Conservation (phyloP, 2,888 invertebrate genomes). For the Drosophila acutilabella region DNA sequence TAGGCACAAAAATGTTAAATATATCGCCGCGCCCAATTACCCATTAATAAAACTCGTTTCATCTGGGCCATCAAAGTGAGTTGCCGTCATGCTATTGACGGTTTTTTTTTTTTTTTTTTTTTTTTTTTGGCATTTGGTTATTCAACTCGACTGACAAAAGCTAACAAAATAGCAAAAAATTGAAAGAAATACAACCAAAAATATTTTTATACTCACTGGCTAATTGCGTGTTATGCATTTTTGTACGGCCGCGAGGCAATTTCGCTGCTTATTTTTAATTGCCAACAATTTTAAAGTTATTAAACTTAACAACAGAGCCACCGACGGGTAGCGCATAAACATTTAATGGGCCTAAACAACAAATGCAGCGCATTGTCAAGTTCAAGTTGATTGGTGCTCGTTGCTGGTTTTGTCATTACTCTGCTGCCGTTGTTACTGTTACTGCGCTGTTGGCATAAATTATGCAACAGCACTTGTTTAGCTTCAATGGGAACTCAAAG, state of each 20-base stretch:
- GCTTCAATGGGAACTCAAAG: slow-evolving; percentile 23
- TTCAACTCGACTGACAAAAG: slow-evolving; percentile 56
- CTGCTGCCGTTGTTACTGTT: slow-evolving; percentile 1
- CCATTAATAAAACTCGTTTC: slow-evolving; percentile 57
- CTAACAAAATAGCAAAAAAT: slow-evolving; percentile 5
- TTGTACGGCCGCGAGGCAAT: slow-evolving; percentile 45
- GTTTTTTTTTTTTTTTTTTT: too few relatives aligned
- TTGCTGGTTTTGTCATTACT: slow-evolving; percentile 2
- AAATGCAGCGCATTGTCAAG: slow-evolving; percentile 66
- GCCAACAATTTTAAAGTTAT: slow-evolving; percentile 69
- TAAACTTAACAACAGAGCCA: slow-evolving; percentile 63
- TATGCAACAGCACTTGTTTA: slow-evolving; percentile 61
- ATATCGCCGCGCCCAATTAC: slow-evolving; percentile 54
- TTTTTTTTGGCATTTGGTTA: slow-evolving; percentile 54
- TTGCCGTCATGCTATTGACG: slow-evolving; percentile 42
- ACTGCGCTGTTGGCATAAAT: slow-evolving; percentile 40
- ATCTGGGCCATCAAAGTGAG: slow-evolving; percentile 51
- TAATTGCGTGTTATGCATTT: slow-evolving; percentile 73
- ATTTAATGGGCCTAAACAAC: slow-evolving; percentile 56
- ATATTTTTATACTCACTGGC: slow-evolving; percentile 24
- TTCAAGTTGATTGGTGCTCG: slow-evolving; percentile 63
- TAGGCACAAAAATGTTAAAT: slow-evolving; percentile 50
- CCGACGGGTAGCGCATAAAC: slow-evolving; percentile 32
- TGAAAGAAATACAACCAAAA: slow-evolving; percentile 12
- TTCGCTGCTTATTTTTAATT: slow-evolving; percentile 62